phyloP scores from a whole-genome alignment of 2,888 invertebrate species.

The Sussaba pulchella region DNA sequence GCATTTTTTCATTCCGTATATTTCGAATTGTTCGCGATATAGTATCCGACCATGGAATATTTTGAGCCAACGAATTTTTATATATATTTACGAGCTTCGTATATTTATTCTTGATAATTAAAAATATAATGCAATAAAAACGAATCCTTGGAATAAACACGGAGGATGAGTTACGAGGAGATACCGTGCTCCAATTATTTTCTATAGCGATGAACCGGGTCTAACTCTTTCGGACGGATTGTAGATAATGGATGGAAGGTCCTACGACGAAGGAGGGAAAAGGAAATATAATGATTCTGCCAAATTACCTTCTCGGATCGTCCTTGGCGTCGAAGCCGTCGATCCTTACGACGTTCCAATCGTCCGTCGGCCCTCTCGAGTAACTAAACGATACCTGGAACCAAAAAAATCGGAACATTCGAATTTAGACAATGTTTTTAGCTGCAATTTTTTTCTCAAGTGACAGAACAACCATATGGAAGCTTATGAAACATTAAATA shows the following conservation, averaged over 20 bases:
- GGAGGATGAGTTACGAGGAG: background rate
- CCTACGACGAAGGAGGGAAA: constrained; percentile 16
- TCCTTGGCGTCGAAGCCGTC: constrained; percentile 92
- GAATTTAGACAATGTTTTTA: constrained; percentile 8
- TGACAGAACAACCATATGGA: too few relatives aligned
- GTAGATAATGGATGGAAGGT: constrained; percentile 32
- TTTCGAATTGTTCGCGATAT: too few relatives aligned
- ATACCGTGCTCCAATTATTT: background rate
- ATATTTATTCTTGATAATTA: too few relatives aligned
- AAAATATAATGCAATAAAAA: constrained; percentile 24
- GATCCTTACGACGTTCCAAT: constrained; percentile 94
- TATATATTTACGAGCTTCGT: too few relatives aligned
- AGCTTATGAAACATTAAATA: too few relatives aligned
- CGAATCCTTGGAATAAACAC: background rate
- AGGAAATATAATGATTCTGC: constrained; percentile 51
- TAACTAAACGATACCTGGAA: constrained; percentile 95
- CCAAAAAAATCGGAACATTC: constrained; percentile 62
- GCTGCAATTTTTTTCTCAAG: constrained; percentile 20
- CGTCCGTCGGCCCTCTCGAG: constrained; percentile 90
- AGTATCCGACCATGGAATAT: too few relatives aligned
- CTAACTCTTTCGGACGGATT: constrained; percentile 10
- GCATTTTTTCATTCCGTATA: too few relatives aligned
- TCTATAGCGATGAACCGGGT: constrained; percentile 9
- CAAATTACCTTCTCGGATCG: constrained; percentile 92
- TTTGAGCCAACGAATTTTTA: too few relatives aligned